phyloP scores from a whole-genome alignment of 2,113 vertebrate species.

The Myrmecobius fasciatus region DNA sequence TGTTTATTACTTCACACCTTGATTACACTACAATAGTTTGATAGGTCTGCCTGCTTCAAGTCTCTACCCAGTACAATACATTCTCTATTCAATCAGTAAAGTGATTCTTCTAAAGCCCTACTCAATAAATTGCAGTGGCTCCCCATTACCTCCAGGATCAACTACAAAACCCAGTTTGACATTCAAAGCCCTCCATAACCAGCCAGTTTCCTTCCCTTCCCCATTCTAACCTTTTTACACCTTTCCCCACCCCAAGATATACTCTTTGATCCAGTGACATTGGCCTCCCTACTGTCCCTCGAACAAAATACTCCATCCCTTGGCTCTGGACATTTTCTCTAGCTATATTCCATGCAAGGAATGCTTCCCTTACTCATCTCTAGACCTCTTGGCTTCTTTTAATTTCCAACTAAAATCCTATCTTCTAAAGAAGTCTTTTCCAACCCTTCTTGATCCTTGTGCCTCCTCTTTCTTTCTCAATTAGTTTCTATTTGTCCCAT shows the following conservation, averaged over 20 bases:
- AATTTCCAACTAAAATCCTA: background rate
- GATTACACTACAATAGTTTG: background rate
- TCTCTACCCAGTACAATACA: background rate
- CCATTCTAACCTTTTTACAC: background rate
- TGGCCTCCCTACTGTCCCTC: background rate
- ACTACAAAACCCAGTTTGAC: background rate
- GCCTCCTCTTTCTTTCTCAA: background rate
- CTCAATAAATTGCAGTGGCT: background rate
- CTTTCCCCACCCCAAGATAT: background rate
- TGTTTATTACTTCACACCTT: background rate
- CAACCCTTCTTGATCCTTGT: background rate
- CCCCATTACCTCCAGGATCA: background rate
- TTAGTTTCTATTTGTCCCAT: background rate
- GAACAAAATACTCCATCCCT: background rate
- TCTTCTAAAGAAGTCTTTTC: background rate
- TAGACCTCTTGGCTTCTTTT: background rate
- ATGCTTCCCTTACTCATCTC: background rate
- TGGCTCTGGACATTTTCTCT: background rate
- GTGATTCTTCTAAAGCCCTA: background rate
- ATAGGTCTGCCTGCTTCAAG: background rate
- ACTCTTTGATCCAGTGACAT: background rate
- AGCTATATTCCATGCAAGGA: background rate
- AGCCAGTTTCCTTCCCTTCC: background rate
- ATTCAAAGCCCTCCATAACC: background rate
- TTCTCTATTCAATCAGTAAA: background rate